These are phyloP conservation scores for Oryzias melastigma DNA, from an alignment of 2,113 vertebrate species.

Conservation along the genomic window DNA sequence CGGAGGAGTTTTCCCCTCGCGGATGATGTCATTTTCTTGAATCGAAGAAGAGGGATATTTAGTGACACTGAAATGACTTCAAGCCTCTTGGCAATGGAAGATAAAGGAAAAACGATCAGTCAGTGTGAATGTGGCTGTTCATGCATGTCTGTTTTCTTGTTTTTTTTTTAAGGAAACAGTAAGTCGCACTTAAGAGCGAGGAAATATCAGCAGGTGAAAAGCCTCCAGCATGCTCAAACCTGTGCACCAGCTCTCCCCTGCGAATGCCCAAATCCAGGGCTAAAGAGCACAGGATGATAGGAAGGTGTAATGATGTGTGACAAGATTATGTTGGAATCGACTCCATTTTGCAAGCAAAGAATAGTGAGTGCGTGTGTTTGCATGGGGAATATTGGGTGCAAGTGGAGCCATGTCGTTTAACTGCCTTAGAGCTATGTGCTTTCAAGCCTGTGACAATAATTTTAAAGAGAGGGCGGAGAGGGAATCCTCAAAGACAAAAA, in stretches of 20 bases:
- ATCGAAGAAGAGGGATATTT: conserved; percentile 50
- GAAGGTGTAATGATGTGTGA: conserved; percentile 67
- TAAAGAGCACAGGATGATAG: conserved; percentile 49
- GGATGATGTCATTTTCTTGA: conserved; percentile 53
- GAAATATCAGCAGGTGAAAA: conserved; percentile 20
- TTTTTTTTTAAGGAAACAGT: conserved; percentile 13
- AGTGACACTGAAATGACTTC: conserved; percentile 43
- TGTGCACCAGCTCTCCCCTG: conserved; percentile 11
- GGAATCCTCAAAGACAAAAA: conserved; percentile 11
- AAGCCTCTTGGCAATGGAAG: conserved; percentile 44
- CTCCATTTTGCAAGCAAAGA: conserved; percentile 36
- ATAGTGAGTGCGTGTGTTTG: conserved; percentile 20
- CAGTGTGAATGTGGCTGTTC: conserved; percentile 6
- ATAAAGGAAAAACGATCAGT: conserved; percentile 45
- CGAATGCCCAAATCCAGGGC: conserved; percentile 9
- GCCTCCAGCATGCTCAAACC: conserved; percentile 24
- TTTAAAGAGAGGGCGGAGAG: conserved; percentile 12
- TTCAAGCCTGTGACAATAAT: conserved; percentile 13
- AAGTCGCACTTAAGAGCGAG: conserved; percentile 9
- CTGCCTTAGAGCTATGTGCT: conserved; percentile 17
- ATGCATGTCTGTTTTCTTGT: conserved; percentile 14
- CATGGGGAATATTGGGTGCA: conserved; percentile 5
- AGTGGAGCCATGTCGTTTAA: conserved; percentile 25
- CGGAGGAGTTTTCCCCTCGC: conserved; percentile 49
- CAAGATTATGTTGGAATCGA: conserved; percentile 56